Evolutionary conservation across 2,888 invertebrate genomes (phyloP).

Genomic region (Physocephala rufipes): DNA sequence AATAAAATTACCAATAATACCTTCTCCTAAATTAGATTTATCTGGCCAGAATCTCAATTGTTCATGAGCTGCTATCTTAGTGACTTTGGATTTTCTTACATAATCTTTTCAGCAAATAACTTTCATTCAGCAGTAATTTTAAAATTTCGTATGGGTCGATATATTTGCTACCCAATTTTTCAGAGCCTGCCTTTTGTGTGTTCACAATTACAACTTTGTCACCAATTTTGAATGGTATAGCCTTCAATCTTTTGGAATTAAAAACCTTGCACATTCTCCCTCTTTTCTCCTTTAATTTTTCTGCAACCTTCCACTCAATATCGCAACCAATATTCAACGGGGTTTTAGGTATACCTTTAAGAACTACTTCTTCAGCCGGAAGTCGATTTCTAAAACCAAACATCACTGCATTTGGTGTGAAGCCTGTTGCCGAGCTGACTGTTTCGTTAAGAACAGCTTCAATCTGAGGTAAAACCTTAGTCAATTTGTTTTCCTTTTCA

Average conservation of each 20-base stretch:
- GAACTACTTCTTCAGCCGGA: not conserved
- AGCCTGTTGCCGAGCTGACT: not conserved
- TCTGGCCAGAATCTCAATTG: too few relatives aligned
- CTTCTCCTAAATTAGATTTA: too few relatives aligned
- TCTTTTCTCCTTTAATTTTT: too few relatives aligned
- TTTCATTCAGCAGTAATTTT: too few relatives aligned
- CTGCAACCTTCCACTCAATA: not conserved
- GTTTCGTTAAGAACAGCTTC: not conserved
- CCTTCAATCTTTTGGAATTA: conserved; percentile 1
- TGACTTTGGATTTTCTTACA: too few relatives aligned
- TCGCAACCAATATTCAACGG: not conserved
- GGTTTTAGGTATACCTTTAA: too few relatives aligned
- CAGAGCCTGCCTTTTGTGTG: too few relatives aligned
- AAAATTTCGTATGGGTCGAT: too few relatives aligned
- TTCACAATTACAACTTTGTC: not conserved
- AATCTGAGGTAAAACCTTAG: not conserved
- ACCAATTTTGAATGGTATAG: not conserved
- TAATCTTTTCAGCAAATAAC: too few relatives aligned
- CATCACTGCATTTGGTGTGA: not conserved
- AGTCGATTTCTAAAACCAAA: conserved; percentile 1
- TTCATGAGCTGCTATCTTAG: too few relatives aligned
- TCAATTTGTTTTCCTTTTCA: not conserved
- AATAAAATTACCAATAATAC: too few relatives aligned
- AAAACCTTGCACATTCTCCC: not conserved
- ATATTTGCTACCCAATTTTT: too few relatives aligned